Percentiles rank a stretch among this genome's conserved stretches.
phyloP scores from a whole-genome alignment of 2,888 invertebrate genomes.

The Oscheius sp. region DNA sequence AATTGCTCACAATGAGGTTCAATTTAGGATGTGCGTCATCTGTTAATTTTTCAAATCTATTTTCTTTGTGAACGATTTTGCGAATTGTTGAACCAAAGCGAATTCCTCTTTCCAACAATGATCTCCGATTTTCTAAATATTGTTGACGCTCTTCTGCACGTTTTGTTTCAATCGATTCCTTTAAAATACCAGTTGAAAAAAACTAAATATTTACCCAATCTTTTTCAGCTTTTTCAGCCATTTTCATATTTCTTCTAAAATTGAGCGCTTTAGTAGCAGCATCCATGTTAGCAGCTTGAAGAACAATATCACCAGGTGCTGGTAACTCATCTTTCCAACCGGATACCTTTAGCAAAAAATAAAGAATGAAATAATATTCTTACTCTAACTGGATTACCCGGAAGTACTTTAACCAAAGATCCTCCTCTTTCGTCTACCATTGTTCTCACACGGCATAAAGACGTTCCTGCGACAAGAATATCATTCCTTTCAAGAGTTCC shows the following conservation, averaged over 20 bases:
- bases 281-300: constrained; percentile 82
- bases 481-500: constrained; percentile 84
- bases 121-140: constrained; percentile 62
- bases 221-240: constrained; percentile 76
- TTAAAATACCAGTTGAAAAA: not conserved
- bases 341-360: constrained; percentile 22
- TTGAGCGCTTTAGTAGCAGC: constrained; percentile 79
- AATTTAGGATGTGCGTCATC: constrained; percentile 47
- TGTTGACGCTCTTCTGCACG: constrained; percentile 56
- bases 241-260: constrained; percentile 77
- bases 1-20: constrained; percentile 47
- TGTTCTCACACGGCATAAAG: constrained; percentile 79
- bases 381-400: constrained; percentile 63
- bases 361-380: not conserved
- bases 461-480: constrained; percentile 83
- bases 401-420: constrained; percentile 52
- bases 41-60: constrained; percentile 50
- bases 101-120: constrained; percentile 48
- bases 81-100: constrained; percentile 54
- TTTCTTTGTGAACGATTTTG: constrained; percentile 49
- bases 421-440: constrained; percentile 64
- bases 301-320: constrained; percentile 84
- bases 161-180: constrained; percentile 49
- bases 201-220: constrained; percentile 50
- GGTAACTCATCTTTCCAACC: constrained; percentile 89